A percentile compares a stretch with the other conserved stretches of the same genome.
These are phyloP conservation scores for Hippoglossus stenolepis DNA, from an alignment of 2,113 vertebrate species.

Conservation along the genomic window DNA sequence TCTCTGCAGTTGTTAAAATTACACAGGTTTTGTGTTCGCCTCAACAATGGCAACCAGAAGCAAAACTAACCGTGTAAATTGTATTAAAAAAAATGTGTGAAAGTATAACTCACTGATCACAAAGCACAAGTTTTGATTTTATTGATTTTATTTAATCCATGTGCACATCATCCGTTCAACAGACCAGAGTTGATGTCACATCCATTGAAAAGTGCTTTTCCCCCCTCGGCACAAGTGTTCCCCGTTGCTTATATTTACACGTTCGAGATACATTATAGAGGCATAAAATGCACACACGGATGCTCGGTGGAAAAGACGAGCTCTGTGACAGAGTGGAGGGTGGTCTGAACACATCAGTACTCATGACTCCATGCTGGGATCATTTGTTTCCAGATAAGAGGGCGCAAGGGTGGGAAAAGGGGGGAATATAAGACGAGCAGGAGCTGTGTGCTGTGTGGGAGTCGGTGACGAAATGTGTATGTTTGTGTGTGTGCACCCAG, in stretches of 20 bases:
- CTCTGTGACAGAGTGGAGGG: constrained; percentile 78
- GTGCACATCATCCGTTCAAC: not conserved
- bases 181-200: constrained; percentile 13
- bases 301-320: constrained; percentile 66
- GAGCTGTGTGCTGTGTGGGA: constrained; percentile 67
- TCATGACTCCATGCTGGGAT: constrained; percentile 81
- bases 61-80: not conserved
- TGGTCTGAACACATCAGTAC: constrained; percentile 81
- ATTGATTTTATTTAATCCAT: not conserved
- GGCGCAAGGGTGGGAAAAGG: constrained; percentile 80
- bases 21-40: constrained; percentile 58
- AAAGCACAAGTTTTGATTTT: not conserved
- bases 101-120: not conserved
- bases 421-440: constrained; percentile 59
- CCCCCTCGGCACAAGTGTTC: constrained; percentile 47
- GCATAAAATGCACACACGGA: constrained; percentile 80
- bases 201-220: constrained; percentile 63
- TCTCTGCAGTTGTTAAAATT: constrained; percentile 63
- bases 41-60: constrained; percentile 43
- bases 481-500: constrained; percentile 53
- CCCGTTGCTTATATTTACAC: constrained; percentile 69
- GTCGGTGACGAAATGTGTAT: constrained; percentile 36
- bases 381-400: constrained; percentile 85
- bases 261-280: constrained; percentile 64
- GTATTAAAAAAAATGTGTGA: not conserved